Evolutionary conservation across 2,888 invertebrate species (phyloP), one percentile per base, ranked within the genome.

Genomic region (Acheta domesticus): DNA sequence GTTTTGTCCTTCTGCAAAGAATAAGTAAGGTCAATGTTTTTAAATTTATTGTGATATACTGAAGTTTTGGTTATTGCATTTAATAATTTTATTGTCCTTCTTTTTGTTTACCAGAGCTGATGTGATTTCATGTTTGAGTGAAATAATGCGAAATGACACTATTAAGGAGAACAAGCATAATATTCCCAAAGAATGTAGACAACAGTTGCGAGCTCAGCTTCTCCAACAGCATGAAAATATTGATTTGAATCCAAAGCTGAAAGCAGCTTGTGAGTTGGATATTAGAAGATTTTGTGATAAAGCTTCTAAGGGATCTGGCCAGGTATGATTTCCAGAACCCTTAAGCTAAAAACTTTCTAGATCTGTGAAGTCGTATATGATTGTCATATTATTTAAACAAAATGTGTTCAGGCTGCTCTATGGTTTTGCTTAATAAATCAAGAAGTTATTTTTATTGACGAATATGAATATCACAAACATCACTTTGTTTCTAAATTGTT

Each of bases 221-320:
- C 93, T 97, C 84, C 96, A 97, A 85, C 94, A 97, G 86, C 92
- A 96, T 82, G 98, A 98, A 88, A 96, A 91, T 85, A 93, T 96
- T 82, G 92, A 93, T 82, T 91, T 95, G 81, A 96, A 98, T 88
- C 95, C 95, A 0, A 91, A 92, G 83, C 87, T 99, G 79, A 95
- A 94, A 85, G 91, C 92, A 82, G 92, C 93, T 11, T 99, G 99
- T 86, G 90, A 91, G 79, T 86, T 87, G 50, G 98, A 99, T 86
- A 93, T 98, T 48, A 89, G 90, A 82, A 88, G 89, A 75, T 91
- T 91, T 81, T 98, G 98, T 86, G 86, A 88, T 14, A 91, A 91
- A 82, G 88, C 93, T 20, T 89, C 90, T 76, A 91, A 91, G 84
- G 94, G 93, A 78, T 92, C 92, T 84, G 88, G 89, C 3, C 88